Evolutionary conservation across 1,140 invertebrate species (phyloP).

Genomic region (Brachionus koreanus): DNA sequence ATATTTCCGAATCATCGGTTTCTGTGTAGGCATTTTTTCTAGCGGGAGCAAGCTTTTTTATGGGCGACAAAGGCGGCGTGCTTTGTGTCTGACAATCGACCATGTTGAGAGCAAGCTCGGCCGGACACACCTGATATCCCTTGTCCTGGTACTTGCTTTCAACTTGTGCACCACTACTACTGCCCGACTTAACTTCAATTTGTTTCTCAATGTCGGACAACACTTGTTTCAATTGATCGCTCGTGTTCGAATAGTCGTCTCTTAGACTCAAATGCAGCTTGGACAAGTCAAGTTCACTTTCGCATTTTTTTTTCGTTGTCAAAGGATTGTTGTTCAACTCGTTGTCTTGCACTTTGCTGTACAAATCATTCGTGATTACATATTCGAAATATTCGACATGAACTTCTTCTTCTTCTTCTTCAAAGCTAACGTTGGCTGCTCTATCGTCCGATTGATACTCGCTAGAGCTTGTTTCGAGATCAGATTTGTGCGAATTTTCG

Average conservation of each 20-base stretch:
- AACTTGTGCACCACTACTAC: no score
- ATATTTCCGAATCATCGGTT: conserved; percentile 25
- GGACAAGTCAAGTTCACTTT: conserved; percentile 17
- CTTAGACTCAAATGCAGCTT: neutral
- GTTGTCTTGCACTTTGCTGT: neutral
- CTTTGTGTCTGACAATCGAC: conserved; percentile 16
- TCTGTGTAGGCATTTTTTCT: conserved; percentile 20
- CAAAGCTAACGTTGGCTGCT: neutral
- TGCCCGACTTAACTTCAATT: neutral
- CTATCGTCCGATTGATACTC: neutral
- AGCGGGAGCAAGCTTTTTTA: neutral
- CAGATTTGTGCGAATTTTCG: no score
- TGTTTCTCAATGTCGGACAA: conserved; percentile 25
- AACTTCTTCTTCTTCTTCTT: conserved; percentile 3
- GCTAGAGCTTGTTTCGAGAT: neutral
- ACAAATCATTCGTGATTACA: neutral
- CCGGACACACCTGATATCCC: neutral
- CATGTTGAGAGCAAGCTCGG: neutral
- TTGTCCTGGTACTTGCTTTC: neutral
- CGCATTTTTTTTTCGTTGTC: neutral
- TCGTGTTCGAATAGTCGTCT: neutral
- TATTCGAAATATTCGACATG: conserved; percentile 20
- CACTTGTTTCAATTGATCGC: neutral
- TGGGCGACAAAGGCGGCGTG: conserved; percentile 13
- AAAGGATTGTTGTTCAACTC: neutral